phyloP scores from a whole-genome alignment of 2,888 invertebrate species.

The Lycaena phlaeas region DNA sequence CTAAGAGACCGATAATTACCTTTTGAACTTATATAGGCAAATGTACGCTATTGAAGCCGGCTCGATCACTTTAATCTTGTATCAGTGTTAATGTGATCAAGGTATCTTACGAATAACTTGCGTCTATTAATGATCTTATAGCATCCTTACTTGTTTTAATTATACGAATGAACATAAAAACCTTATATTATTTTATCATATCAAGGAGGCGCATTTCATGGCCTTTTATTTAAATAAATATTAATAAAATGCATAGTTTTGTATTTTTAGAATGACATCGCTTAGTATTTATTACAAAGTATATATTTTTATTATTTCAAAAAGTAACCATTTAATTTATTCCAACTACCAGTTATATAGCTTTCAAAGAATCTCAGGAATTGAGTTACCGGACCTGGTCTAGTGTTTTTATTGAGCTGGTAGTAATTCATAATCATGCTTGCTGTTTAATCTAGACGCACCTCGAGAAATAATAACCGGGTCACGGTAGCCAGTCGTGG shows the following conservation, averaged over 20 bases:
- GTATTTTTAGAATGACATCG: too few species aligned
- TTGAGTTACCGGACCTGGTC: neutral
- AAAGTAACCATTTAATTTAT: too few species aligned
- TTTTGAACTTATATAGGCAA: constrained; percentile 24
- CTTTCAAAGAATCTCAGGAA: neutral
- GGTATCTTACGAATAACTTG: constrained; percentile 8
- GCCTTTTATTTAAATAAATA: too few species aligned
- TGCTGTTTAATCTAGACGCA: constrained; percentile 15
- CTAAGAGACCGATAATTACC: constrained; percentile 23
- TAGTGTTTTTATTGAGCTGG: constrained; percentile 1
- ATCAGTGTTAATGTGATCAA: constrained; percentile 17
- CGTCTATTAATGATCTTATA: neutral
- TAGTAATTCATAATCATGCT: constrained; percentile 1
- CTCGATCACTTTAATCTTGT: constrained; percentile 15
- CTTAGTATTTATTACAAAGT: too few species aligned
- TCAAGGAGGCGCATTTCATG: neutral
- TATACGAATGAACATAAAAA: neutral
- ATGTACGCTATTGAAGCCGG: constrained; percentile 16
- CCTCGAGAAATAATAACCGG: constrained; percentile 18
- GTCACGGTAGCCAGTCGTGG: constrained; percentile 20
- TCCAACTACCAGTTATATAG: neutral
- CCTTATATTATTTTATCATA: neutral
- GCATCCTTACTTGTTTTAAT: neutral
- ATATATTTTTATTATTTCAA: too few species aligned
- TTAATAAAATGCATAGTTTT: too few species aligned